Percentiles rank a stretch among this genome's conserved stretches.
These are phyloP conservation scores for Tolypeutes matacus DNA, from an alignment of 2,797 vertebrate genomes.

Conservation along the genomic window DNA sequence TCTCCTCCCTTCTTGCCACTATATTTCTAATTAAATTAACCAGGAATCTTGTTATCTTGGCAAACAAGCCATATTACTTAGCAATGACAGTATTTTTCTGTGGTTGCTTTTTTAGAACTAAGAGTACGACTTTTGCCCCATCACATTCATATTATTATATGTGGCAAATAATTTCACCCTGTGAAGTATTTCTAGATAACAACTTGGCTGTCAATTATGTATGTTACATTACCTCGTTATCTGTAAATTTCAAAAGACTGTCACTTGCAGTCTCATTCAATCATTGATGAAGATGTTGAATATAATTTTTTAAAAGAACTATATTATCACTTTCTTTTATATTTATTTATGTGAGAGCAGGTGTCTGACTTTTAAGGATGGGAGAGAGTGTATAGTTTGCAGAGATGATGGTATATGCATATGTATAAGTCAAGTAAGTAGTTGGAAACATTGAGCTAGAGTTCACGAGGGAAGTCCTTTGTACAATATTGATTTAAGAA, in stretches of 20 bases:
- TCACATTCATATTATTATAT: neutral
- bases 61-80: neutral
- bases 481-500: neutral
- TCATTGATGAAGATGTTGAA: conserved; percentile 32
- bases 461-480: neutral
- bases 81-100: neutral
- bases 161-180: conserved; percentile 17
- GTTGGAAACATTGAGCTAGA: neutral
- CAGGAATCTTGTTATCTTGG: neutral
- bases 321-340: conserved; percentile 4
- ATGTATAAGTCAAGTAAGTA: neutral
- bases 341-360: neutral
- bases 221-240: neutral
- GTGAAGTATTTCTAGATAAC: conserved; percentile 3
- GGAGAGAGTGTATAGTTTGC: neutral
- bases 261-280: neutral
- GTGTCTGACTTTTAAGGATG: neutral
- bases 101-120: neutral
- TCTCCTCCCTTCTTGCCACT: neutral
- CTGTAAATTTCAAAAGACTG: conserved; percentile 48
- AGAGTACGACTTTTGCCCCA: neutral
- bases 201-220: neutral
- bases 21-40: conserved; percentile 1
- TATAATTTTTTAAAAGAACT: conserved; percentile 25
- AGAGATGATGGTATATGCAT: neutral